Conservation (phyloP, 2,797 vertebrate genomes). For the Helarctos malayanus region DNA sequence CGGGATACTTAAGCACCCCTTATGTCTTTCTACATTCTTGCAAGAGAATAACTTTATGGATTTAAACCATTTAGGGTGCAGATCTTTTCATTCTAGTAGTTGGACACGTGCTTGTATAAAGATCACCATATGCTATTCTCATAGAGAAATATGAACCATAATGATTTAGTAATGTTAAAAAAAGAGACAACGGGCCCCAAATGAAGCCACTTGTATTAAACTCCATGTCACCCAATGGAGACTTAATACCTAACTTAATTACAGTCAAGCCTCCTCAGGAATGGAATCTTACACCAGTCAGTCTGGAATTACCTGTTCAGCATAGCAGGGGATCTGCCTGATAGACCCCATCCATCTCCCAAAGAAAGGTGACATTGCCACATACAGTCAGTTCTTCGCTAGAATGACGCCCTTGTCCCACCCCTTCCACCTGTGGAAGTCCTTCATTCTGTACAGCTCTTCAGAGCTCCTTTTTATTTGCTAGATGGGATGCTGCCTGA, state of each 20-base stretch:
- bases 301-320: not conserved
- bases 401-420: not conserved
- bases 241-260: not conserved
- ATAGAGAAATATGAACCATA: not conserved
- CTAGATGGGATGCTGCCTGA: not conserved
- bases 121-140: not conserved
- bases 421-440: fast-evolving
- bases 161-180: not conserved
- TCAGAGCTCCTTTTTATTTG: not conserved
- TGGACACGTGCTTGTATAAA: not conserved
- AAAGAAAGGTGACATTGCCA: not conserved
- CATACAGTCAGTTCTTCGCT: not conserved
- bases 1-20: not conserved
- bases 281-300: not conserved
- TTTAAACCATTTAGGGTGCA: not conserved
- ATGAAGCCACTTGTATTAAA: not conserved
- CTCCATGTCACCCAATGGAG: not conserved
- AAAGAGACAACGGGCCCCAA: not conserved
- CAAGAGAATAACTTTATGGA: not conserved
- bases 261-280: not conserved
- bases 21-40: not conserved
- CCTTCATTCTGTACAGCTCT: not conserved
- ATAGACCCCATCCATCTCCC: not conserved
- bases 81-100: not conserved
- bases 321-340: not conserved